These are phyloP conservation scores for Sitophilus oryzae DNA, from an alignment of 1,140 invertebrate genomes.

Conservation along the genomic window DNA sequence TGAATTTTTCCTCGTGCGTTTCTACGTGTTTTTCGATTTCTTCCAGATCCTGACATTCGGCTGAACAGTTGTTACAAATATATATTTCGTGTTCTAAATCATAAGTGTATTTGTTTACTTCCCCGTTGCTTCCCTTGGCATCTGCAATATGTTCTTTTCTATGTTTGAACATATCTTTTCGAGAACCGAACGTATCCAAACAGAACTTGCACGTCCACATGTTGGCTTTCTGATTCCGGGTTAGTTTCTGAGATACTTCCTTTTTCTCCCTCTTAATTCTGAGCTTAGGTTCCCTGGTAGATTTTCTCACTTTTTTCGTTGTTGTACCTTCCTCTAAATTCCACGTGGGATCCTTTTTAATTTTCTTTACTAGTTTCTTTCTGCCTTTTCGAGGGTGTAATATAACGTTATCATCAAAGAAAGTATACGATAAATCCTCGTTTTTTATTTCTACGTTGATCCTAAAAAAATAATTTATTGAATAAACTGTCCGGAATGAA, in stretches of 20 bases:
- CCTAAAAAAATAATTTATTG: no score
- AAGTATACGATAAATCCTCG: no score
- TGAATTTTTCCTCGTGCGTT: constrained; percentile 39
- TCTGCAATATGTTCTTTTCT: constrained; percentile 23
- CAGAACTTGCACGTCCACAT: constrained; percentile 35
- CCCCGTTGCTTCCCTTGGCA: constrained; percentile 5
- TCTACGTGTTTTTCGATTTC: constrained; percentile 35
- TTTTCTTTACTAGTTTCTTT: no score
- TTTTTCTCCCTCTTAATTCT: constrained; percentile 16
- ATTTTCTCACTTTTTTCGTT: constrained; percentile 2
- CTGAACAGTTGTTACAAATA: constrained; percentile 33
- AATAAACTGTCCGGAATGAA: no score
- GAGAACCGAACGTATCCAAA: constrained; percentile 24
- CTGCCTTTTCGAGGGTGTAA: no score
- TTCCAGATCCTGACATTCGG: constrained; percentile 26
- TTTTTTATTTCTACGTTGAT: no score
- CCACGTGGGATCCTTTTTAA: not conserved
- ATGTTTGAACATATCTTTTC: constrained; percentile 30
- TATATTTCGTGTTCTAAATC: constrained; percentile 29
- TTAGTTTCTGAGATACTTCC: constrained; percentile 15
- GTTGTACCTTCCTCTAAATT: not conserved
- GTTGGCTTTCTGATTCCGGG: constrained; percentile 27
- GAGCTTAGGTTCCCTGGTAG: constrained; percentile 2
- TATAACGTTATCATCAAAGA: no score
- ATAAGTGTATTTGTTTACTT: constrained; percentile 25